Base-by-base conservation (phyloP, 2,888 invertebrate genomes). In the Timema podura region DNA sequence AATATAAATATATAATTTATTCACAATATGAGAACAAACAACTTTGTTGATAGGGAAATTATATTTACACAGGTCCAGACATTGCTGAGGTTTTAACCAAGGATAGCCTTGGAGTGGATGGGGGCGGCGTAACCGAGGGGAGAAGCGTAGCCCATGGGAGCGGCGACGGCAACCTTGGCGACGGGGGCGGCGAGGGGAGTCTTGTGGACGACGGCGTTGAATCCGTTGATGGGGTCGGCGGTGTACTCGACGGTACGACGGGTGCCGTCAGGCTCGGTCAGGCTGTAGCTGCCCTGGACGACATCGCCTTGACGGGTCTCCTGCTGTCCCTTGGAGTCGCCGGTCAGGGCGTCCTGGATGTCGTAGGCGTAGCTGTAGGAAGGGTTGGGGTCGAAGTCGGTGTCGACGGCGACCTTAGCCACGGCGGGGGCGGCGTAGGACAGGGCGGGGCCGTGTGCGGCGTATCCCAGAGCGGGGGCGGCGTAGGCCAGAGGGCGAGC, bases 201-300 rank as follows among this genome's bases (percentile, higher is more conserved):
- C 10, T 57, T 46, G 64, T 71, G 71, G 54, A 73, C 71, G 49
- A 73, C 70, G 69, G 73, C 73, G 70, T 73, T 73, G 73, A 73
- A 73, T 67, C 73, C 73, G 61, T 73, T 73, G 71, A 71, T 64
- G 67, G 73, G 71, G 68, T 73, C 72, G 51, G 73, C 73, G 67
- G 70, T 68, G 70, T 73, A 73, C 47, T 70, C 68, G 45, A 73
- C 73, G 48, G 61, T 71, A n/a, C 71, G 73, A 16, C 65, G 73
- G 68, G 71, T 69, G 64, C 73, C 73, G 65, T 73, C 73, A 65
- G 73, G 68, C 51, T 73, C 73, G 48, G 70, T 61, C 0, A 73
- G 65, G 47, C 69, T 71, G 73, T 73, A 73, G 48, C 59, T 64
- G 47, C 72, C 71, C 57, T 71, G 70, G 59, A 71, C 73, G 47